phyloP scores from a whole-genome alignment of 2,888 invertebrate genomes.

The Monoplex corrugatus region DNA sequence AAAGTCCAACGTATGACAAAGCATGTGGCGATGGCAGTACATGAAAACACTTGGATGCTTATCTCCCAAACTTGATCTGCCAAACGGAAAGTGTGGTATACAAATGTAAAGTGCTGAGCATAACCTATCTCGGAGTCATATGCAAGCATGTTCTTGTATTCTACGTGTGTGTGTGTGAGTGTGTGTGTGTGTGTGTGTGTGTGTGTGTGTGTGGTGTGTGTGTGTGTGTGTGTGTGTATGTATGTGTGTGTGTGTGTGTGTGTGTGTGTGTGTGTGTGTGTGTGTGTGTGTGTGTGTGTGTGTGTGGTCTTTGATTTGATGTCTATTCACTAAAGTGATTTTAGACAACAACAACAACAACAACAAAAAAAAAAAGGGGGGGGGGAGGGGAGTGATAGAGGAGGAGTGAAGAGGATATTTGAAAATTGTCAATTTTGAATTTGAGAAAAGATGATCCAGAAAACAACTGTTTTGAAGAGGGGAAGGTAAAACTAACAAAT shows the following conservation, averaged over 20 bases:
- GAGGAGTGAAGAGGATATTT: too few species aligned
- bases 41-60: not conserved
- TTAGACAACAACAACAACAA: too few species aligned
- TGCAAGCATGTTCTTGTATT: not conserved
- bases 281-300: not conserved
- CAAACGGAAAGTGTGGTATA: too few species aligned
- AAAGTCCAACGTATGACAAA: not conserved
- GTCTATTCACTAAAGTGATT: too few species aligned
- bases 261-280: not conserved
- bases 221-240: conserved; percentile 32
- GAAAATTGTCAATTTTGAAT: too few species aligned
- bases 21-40: not conserved
- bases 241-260: conserved; percentile 1
- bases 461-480: too few species aligned
- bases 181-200: conserved; percentile 22
- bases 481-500: too few species aligned
- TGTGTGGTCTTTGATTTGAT: too few species aligned
- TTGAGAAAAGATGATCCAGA: too few species aligned
- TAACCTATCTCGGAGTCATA: not conserved
- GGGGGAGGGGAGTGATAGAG: too few species aligned
- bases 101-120: not conserved
- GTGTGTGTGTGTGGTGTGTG: conserved; percentile 8
- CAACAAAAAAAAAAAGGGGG: too few species aligned
- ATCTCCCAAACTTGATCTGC: not conserved
- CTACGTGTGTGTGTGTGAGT: not conserved